Percentiles rank a stretch among this genome's conserved stretches.
phyloP scores from a whole-genome alignment of 2,113 vertebrate genomes.

The Ammodramus savannarum region DNA sequence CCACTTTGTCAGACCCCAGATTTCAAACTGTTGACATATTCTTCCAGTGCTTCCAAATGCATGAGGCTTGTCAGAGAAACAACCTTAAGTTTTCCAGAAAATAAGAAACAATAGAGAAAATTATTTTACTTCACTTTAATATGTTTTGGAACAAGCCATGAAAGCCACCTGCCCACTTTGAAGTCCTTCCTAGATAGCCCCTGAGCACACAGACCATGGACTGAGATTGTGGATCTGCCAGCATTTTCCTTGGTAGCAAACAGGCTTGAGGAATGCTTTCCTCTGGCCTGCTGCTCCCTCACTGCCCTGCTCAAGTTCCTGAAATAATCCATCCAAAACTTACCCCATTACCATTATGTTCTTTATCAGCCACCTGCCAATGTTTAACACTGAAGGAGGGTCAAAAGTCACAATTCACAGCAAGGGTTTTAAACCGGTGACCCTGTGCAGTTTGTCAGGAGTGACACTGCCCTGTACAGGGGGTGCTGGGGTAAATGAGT shows the following conservation, averaged over 20 bases:
- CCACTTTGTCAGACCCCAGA: neutral
- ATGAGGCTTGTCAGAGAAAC: neutral
- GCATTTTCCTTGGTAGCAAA: neutral
- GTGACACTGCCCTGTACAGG: neutral
- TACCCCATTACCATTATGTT: neutral
- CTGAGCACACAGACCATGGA: neutral
- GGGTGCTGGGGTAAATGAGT: accelerated
- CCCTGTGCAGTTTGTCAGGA: accelerated
- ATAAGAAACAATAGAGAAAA: neutral
- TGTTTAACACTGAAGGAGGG: neutral
- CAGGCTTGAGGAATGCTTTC: neutral
- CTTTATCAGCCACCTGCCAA: neutral
- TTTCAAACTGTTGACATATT: neutral
- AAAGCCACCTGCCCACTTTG: neutral
- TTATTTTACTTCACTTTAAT: neutral
- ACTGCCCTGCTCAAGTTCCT: neutral
- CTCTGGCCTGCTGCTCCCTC: neutral
- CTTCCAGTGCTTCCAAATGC: neutral
- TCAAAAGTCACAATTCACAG: neutral
- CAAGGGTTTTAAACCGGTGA: neutral
- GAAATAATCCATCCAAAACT: neutral
- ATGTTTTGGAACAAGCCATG: neutral
- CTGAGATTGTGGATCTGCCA: neutral
- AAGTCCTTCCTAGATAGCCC: neutral
- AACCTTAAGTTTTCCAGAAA: neutral